Evolutionary conservation across 2,888 invertebrate genomes (phyloP).

Genomic region (Ormyrus pomaceus): DNA sequence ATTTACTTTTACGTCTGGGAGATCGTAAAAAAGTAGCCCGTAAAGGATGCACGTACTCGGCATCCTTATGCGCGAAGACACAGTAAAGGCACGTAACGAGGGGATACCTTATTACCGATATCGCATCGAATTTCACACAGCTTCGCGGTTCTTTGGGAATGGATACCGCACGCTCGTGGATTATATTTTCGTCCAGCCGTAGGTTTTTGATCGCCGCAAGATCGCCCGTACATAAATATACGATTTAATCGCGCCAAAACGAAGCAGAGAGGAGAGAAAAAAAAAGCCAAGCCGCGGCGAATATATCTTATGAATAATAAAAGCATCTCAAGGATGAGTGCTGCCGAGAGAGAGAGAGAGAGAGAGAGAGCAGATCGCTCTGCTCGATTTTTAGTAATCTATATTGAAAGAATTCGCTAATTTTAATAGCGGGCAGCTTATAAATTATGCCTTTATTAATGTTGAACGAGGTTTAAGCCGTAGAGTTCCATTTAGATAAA

Average conservation of each 20-base stretch:
- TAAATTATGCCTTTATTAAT: too few species aligned
- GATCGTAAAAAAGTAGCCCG: slow-evolving; percentile 51
- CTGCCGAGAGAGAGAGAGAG: neutral
- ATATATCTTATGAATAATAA: slow-evolving; percentile 35
- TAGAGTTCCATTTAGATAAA: too few species aligned
- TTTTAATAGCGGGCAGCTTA: too few species aligned
- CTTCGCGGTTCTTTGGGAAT: slow-evolving; percentile 71
- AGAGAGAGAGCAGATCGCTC: neutral
- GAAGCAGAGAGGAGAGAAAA: slow-evolving; percentile 3
- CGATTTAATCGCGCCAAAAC: slow-evolving; percentile 44
- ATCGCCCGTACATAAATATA: slow-evolving; percentile 38
- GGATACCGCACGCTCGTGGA: slow-evolving; percentile 64
- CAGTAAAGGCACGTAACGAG: slow-evolving; percentile 54
- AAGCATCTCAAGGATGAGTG: neutral
- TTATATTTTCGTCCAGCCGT: slow-evolving; percentile 55
- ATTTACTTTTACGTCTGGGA: slow-evolving; percentile 52
- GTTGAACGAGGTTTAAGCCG: too few species aligned
- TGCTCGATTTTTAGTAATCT: neutral
- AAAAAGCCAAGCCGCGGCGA: neutral
- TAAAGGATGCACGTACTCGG: slow-evolving; percentile 38
- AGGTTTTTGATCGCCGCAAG: slow-evolving; percentile 49
- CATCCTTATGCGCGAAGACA: slow-evolving; percentile 17
- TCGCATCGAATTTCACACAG: slow-evolving; percentile 72
- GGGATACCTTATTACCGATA: slow-evolving; percentile 63
- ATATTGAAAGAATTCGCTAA: too few species aligned